Conservation (phyloP, 2,888 invertebrate species). For the Sipunculus nudus region DNA sequence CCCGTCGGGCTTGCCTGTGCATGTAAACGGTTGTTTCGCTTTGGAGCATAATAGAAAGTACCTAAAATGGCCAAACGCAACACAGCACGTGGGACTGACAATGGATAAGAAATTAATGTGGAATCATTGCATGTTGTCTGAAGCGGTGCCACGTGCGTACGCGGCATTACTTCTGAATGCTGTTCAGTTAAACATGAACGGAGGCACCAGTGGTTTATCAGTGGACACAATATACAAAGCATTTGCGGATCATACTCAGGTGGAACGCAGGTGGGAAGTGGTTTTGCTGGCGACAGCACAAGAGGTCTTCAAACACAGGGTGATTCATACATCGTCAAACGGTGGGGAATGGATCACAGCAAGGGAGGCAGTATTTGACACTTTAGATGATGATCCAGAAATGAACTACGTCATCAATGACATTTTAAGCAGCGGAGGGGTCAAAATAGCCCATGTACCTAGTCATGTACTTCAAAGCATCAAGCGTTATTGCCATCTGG, state of each 20-base stretch:
- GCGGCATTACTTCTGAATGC: constrained; percentile 37
- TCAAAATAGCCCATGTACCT: constrained; percentile 33
- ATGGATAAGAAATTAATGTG: constrained; percentile 52
- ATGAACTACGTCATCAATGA: constrained; percentile 25
- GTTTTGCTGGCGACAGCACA: constrained; percentile 27
- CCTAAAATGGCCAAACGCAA: constrained; percentile 41
- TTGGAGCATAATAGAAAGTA: constrained; percentile 54
- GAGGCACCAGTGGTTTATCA: constrained; percentile 5
- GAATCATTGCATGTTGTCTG: constrained; percentile 55
- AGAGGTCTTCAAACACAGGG: constrained; percentile 28
- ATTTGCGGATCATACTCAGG: constrained; percentile 30
- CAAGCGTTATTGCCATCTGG: constrained; percentile 27
- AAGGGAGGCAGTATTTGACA: constrained; percentile 35
- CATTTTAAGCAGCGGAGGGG: too few relatives aligned
- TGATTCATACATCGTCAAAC: constrained; percentile 25
- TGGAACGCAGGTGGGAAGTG: constrained; percentile 33
- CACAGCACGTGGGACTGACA: constrained; percentile 32
- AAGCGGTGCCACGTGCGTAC: constrained; percentile 55
- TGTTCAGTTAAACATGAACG: constrained; percentile 11
- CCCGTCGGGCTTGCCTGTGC: constrained; percentile 59
- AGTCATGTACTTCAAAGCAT: constrained; percentile 36
- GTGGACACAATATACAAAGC: constrained; percentile 35
- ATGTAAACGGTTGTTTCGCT: constrained; percentile 60
- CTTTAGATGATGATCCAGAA: constrained; percentile 20
- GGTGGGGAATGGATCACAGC: constrained; percentile 27